phyloP scores from a whole-genome alignment of 2,888 invertebrate species.

The Hypercompe scribonia region DNA sequence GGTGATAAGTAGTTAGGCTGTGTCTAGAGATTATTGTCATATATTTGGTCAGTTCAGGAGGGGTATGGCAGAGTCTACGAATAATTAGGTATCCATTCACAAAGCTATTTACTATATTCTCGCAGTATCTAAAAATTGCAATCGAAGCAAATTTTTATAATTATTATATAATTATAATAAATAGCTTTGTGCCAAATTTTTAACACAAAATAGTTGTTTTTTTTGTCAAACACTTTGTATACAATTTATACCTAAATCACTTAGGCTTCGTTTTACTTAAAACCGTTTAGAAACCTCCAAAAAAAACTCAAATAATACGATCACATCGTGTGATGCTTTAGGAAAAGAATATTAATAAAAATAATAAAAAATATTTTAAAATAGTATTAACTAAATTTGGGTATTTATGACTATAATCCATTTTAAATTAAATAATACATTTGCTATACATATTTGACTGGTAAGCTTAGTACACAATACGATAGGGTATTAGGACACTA shows the following conservation, averaged over 20 bases:
- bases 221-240: slow-evolving; percentile 63
- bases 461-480: slow-evolving; percentile 85
- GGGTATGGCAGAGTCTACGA: slow-evolving; percentile 63
- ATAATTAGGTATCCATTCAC: slow-evolving; percentile 47
- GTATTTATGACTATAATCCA: slow-evolving; percentile 86
- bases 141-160: slow-evolving; percentile 55
- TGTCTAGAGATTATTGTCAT: slow-evolving; percentile 85
- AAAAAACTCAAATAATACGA: slow-evolving; percentile 73
- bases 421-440: slow-evolving; percentile 84
- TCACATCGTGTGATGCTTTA: slow-evolving; percentile 81
- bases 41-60: slow-evolving; percentile 81
- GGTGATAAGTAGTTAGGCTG: slow-evolving; percentile 75
- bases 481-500: slow-evolving; percentile 81
- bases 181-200: slow-evolving; percentile 55
- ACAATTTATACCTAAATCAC: slow-evolving; percentile 64
- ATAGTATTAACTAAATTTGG: slow-evolving; percentile 86
- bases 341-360: slow-evolving; percentile 71
- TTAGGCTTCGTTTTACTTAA: slow-evolving; percentile 61
- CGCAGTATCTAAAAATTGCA: slow-evolving; percentile 57
- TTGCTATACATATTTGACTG: slow-evolving; percentile 86
- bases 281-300: slow-evolving; percentile 64
- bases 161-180: slow-evolving; percentile 47
- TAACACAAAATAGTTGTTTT: slow-evolving; percentile 58
- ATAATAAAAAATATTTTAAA: slow-evolving; percentile 74
- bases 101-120: slow-evolving; percentile 51